Evolutionary conservation across 1,140 invertebrate species (phyloP), one percentile per base, ranked within the genome.

Genomic region (Mizuhopecten yessoensis): DNA sequence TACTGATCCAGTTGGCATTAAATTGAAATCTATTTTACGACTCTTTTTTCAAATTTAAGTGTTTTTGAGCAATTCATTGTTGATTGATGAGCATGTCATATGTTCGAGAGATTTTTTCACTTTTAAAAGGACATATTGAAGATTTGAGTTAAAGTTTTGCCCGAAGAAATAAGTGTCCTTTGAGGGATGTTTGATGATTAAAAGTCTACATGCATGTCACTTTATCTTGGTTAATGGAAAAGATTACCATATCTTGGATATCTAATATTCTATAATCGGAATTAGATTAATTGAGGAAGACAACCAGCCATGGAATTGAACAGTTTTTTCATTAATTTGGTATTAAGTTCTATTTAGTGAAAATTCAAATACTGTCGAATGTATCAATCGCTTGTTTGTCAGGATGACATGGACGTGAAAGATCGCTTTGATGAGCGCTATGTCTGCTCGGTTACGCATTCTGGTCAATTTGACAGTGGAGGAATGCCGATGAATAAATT

Each of bases 401-500:
- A 75, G n/a, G 23, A n/a, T 75, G 57, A 75, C 57, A 75, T 75
- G 23, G 57, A 75, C 23, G 57, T 75, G 57, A 75, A 75, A 75
- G 57, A 75, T 75, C 5, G 57, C 23, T n/a, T 75, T n/a, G n/a
- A 75, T 29, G 57, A 75, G 5, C n/a, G 23, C 57, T 75, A 75
- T 75, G 57, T 75, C 57, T 29, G 17, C 57, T 75, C 23, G 23
- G 57, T 75, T 29, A 75, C 23, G 57, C 57, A 75, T n/a, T 23
- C 57, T 75, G 57, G 57, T 75, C 57, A 75, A 75, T 75, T 75
- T 75, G 23, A 75, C 57, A 75, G 57, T 5, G 23, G 9, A 75
- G 57, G 57, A 75, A 75, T 75, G 57, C 17, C n/a, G 57, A 75
- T 75, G 57, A 75, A 75, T 75, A 75, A 75, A 75, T 75, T 75